Conservation (phyloP, 1,140 invertebrate species). For the Meloidogyne exigua region DNA sequence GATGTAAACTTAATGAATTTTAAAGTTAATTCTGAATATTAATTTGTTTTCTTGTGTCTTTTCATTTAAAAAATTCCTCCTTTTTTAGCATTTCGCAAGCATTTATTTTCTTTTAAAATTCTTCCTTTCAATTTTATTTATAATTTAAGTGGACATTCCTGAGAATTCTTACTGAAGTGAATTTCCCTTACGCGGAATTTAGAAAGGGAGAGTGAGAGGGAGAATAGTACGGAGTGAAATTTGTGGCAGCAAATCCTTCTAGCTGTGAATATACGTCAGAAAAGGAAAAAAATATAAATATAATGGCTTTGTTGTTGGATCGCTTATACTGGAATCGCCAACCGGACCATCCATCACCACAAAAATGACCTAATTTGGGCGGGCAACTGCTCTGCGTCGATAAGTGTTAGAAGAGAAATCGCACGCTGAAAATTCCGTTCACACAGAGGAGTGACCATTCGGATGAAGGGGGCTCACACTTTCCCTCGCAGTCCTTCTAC, state of each 20-base stretch:
- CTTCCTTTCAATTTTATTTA: conserved; percentile 3
- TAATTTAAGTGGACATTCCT: neutral
- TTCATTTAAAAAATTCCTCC: neutral
- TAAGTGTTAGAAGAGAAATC: conserved; percentile 1
- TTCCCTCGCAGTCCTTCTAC: neutral
- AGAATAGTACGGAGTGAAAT: neutral
- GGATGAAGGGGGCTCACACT: neutral
- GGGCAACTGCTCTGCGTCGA: neutral
- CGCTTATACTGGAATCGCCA: neutral
- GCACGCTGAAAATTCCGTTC: neutral
- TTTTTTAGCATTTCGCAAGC: neutral
- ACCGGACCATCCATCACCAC: neutral
- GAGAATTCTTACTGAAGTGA: neutral
- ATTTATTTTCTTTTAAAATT: neutral
- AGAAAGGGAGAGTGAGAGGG: neutral
- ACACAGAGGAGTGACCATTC: neutral
- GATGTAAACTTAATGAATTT: neutral
- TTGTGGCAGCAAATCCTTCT: neutral
- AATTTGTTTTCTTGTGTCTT: too few species aligned
- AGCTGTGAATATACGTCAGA: neutral
- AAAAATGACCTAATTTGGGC: conserved; percentile 1
- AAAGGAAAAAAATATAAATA: neutral
- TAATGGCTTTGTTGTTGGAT: conserved; percentile 4
- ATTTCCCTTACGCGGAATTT: conserved; percentile 1
- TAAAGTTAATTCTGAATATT: neutral